Evolutionary conservation across 92 coral and sea anemone genomes (phyloP).

Genomic region (Zoanthus gigantus): DNA sequence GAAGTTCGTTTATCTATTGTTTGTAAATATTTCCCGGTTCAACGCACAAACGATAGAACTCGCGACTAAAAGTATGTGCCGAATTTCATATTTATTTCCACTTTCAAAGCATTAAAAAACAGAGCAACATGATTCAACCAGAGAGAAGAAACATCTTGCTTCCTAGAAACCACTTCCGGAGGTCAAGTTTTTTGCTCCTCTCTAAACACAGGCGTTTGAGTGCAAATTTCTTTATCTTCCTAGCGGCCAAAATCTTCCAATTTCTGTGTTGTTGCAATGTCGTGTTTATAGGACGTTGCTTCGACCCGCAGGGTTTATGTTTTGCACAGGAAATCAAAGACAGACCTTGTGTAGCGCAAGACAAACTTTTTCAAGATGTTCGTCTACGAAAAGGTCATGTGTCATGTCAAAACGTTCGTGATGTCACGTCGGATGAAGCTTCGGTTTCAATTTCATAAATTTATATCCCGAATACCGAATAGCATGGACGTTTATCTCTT

Average conservation of each 20-base stretch:
- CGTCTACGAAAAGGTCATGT: constrained; percentile 10
- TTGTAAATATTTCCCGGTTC: not conserved
- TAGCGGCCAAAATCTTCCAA: not conserved
- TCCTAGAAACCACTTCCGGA: constrained; percentile 38
- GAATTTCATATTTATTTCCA: constrained; percentile 8
- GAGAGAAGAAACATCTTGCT: not conserved
- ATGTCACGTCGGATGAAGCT: constrained; percentile 5
- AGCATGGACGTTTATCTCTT: constrained; percentile 9
- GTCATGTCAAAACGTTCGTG: constrained; percentile 31
- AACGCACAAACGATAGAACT: not conserved
- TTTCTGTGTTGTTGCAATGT: not conserved
- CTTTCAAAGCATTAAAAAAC: constrained; percentile 20
- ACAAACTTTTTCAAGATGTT: not conserved
- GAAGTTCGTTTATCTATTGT: not conserved
- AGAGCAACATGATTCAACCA: constrained; percentile 14
- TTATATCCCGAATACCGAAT: constrained; percentile 11
- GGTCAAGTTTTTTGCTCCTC: constrained; percentile 18
- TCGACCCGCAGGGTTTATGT: constrained; percentile 1
- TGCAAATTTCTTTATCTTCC: not conserved
- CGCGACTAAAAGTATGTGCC: constrained; percentile 7
- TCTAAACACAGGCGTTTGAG: constrained; percentile 27
- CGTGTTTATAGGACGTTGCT: not conserved
- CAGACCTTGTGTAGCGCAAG: constrained; percentile 7
- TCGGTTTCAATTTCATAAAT: constrained; percentile 13
- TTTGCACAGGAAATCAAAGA: constrained; percentile 25